These are phyloP conservation scores for Dryomyza anilis DNA, from an alignment of 2,888 invertebrate genomes.

Conservation along the genomic window DNA sequence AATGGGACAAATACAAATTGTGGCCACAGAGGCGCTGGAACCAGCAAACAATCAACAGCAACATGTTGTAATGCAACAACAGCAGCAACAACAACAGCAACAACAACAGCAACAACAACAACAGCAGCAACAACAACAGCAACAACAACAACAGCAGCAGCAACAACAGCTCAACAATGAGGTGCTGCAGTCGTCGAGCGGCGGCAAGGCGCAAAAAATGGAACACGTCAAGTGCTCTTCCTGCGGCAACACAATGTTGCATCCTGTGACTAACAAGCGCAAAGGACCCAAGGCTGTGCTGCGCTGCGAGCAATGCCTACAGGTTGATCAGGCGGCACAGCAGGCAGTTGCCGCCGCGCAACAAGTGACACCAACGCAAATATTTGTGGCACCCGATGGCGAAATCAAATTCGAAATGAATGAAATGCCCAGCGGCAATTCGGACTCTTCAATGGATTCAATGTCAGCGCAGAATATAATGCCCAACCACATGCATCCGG, in stretches of 20 bases:
- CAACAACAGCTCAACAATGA: conserved; percentile 36
- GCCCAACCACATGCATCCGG: conserved; percentile 48
- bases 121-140: conserved; percentile 33
- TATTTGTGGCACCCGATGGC: conserved; percentile 71
- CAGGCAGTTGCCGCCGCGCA: conserved; percentile 32
- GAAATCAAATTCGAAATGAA: conserved; percentile 68
- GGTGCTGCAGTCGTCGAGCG: conserved; percentile 56
- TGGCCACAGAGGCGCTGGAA: conserved; percentile 63
- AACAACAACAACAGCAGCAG: conserved; percentile 42
- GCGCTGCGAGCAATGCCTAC: conserved; percentile 69
- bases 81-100: conserved; percentile 31
- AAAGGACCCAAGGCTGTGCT: conserved; percentile 69
- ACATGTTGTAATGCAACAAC: conserved; percentile 27
- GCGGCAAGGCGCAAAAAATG: conserved; percentile 63
- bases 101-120: conserved; percentile 42
- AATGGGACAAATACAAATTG: conserved; percentile 67
- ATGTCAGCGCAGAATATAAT: conserved; percentile 64
- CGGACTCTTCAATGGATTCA: conserved; percentile 51
- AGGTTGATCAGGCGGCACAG: conserved; percentile 63
- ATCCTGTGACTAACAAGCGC: conserved; percentile 63
- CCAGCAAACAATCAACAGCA: conserved; percentile 43
- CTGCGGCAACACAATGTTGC: conserved; percentile 65
- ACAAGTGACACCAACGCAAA: conserved; percentile 64
- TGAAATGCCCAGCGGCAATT: conserved; percentile 56
- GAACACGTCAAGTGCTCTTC: conserved; percentile 68